A percentile compares a stretch with the other conserved stretches of the same genome.
Conservation (phyloP, 2,113 vertebrate genomes). For the Acrocephalus kingi region DNA sequence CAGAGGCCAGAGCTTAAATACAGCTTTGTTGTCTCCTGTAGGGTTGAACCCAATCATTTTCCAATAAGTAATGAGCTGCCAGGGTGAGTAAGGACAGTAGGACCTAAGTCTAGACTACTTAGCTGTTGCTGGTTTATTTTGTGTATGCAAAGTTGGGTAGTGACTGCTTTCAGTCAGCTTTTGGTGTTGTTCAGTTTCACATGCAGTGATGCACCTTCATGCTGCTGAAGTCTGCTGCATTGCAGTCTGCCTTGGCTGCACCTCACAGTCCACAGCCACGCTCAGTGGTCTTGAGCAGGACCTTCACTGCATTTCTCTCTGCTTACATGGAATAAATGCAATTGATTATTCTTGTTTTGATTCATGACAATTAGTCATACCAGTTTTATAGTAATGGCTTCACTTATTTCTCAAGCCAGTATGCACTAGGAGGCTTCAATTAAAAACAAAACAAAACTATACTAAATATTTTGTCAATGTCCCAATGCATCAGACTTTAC, state of each 20-base stretch:
- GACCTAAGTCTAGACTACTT: not conserved
- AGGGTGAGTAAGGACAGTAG: slow-evolving; percentile 2
- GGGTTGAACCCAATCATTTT: not conserved
- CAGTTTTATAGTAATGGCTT: not conserved
- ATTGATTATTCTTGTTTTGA: not conserved
- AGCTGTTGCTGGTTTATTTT: not conserved
- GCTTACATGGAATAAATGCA: not conserved
- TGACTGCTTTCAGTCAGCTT: not conserved
- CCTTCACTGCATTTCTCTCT: not conserved
- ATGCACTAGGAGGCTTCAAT: not conserved
- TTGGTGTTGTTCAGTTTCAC: not conserved
- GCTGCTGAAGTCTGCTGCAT: not conserved
- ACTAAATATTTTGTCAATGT: not conserved
- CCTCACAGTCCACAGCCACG: not conserved
- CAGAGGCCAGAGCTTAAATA: not conserved
- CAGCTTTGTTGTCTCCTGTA: slow-evolving; percentile 3
- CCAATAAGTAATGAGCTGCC: not conserved
- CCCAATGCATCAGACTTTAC: not conserved
- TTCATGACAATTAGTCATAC: not conserved
- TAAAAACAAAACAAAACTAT: too few species aligned
- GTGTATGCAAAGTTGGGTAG: not conserved
- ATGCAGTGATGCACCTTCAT: not conserved
- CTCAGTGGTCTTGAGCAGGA: not conserved
- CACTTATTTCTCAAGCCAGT: not conserved
- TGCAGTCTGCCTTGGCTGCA: not conserved